Base-by-base conservation (phyloP, 1,140 invertebrate species). In the Oscheius sp. region DNA sequence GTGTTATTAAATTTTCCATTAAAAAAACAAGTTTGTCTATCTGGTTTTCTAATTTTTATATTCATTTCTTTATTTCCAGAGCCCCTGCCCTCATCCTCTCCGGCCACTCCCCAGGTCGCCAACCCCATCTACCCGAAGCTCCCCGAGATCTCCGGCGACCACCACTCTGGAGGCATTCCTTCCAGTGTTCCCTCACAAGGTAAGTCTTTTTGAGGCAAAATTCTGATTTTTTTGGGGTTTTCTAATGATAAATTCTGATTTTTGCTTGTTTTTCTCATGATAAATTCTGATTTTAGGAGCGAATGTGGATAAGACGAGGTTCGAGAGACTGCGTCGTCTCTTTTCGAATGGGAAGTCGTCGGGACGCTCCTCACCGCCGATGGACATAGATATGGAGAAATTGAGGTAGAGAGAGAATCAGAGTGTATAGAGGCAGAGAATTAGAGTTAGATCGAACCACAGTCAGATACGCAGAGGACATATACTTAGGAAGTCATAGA, bases 361-460 rank as follows among this genome's bases (percentile, higher is more conserved):
- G 7, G 63, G 71, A 59, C 31, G 46, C n/a, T 42, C n/a, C n/a
- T 73, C 62, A 29, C 71, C 63, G n/a, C 62, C 71, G 29, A 63
- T 77, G 2, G 68, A 67, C 35, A 64, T 83, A 3, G 78, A 84
- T 70, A 20, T 83, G 61, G 80, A 79, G 3, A 66, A 84, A 65
- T 66, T 83, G 15, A 64, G 81, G 61, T 73, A 82, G n/a, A n/a
- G n/a, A n/a, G n/a, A n/a, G n/a, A n/a, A n/a, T n/a, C n/a, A n/a
- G n/a, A n/a, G n/a, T n/a, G n/a, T n/a, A n/a, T n/a, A n/a, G n/a
- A n/a, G n/a, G n/a, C n/a, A n/a, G n/a, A n/a, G n/a, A n/a, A n/a
- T n/a, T n/a, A n/a, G n/a, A n/a, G n/a, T n/a, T n/a, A n/a, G n/a
- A n/a, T n/a, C n/a, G n/a, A n/a, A n/a, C n/a, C n/a, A n/a, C n/a